Base-by-base conservation (phyloP, 2,113 vertebrate genomes). In the Tichodroma muraria region DNA sequence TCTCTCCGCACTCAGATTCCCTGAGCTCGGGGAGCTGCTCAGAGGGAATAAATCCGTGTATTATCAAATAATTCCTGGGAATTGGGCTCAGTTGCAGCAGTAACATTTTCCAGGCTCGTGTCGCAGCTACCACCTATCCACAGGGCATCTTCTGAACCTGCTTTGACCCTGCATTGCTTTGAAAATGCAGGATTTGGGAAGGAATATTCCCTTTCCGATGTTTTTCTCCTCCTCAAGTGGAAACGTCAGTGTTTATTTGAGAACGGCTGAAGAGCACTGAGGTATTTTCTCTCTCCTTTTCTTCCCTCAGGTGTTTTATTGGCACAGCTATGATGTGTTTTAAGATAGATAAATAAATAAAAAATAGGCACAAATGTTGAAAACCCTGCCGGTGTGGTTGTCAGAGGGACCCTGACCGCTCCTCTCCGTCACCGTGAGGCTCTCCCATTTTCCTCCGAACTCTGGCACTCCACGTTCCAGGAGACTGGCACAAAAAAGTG, bases 401-500 rank as follows among this genome's bases (percentile, higher is more conserved):
- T 84, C 96, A 40, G 37, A 70, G 93, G 94, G 65, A 88, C 14
- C 42, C 60, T 54, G 53, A 14, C 21, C 18, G 73, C 91, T 42
- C 31, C 52, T 72, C 86, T 85, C 89, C 8, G 60, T 94, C 92
- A 49, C 91, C 80, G 64, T 50, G 66, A 66, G 9, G 6, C 94
- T 80, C 45, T 81, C 82, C 63, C 80, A 2, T 71, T 97, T 95
- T 53, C 81, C 50, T 85, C 87, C 68, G 70, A 91, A 31, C 79
- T 94, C 85, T 71, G 65, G 93, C 90, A 79, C 2, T 27, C 93
- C 6, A 3, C 94, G 47, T 96, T 92, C 95, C 92, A 11, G 47
- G 13, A 87, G 92, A 92, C 68, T 72, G 72, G 87, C 88, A 85
- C 80, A 65, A 88, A 93, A 93, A 83, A n/a, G 47, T 42, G 50